Evolutionary conservation across 2,797 vertebrate species (phyloP), one percentile per base, ranked within the genome.

Genomic region (Sarcophilus harrisii): DNA sequence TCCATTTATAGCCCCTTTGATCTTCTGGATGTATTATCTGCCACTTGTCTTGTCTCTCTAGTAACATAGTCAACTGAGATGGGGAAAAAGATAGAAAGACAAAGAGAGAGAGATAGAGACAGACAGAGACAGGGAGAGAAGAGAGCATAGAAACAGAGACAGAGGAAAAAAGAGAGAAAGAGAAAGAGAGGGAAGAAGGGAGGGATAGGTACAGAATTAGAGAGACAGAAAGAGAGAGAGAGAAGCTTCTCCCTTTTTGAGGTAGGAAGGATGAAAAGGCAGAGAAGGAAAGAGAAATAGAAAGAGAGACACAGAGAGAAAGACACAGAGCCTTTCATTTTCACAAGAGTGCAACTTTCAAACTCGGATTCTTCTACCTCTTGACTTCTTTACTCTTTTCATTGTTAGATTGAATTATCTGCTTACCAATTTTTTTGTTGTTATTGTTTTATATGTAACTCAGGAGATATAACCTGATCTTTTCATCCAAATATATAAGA

Each of bases 251-350:
- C 52, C 6, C 52, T 52, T 52, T 52, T 52, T 52, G 52, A 18
- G 13, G 18, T 2, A 18, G 11, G 66, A 14, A n/a, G 13, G 30
- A 16, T 1, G 13, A 4, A 14, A n/a, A 13, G 14, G 14, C 1
- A 5, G n/a, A 18, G 6, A 14, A 32, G 6, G 28, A 59, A 3
- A 66, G 62, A 62, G 3, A n/a, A 4, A 66, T 11, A 62, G 58
- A 59, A 5, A 32, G 11, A 73, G 5, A 38, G 5, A 66, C 0
- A 27, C 1, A 1, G 66, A 28, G 1, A 73, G 5, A 5, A 0
- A 81, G n/a, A 4, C 4, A 59, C 24, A 28, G 58, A 73, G 18
- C n/a, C 8, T 38, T 87, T 87, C 73, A n/a, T 81, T 73, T 4
- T 73, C n/a, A 73, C 1, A n/a, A n/a, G n/a, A 73, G 21, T 38